These are phyloP conservation scores for Grallaria varia DNA, from an alignment of 2,113 vertebrate species.

Conservation along the genomic window DNA sequence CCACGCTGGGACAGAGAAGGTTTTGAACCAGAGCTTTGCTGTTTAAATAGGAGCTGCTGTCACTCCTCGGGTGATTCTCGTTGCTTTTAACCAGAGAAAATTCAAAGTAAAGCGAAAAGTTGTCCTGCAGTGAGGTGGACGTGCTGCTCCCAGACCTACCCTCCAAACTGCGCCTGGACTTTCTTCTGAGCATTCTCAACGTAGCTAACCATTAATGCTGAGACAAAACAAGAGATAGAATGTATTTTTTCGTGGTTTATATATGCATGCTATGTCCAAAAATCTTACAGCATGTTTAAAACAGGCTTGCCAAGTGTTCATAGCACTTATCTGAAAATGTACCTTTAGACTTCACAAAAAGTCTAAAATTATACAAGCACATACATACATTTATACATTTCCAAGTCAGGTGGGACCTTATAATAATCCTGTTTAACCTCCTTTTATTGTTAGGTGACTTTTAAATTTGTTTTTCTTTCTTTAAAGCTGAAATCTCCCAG, in stretches of 20 bases:
- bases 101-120: not conserved
- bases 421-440: constrained; percentile 4
- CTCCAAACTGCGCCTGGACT: not conserved
- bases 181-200: not conserved
- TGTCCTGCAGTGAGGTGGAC: fast-evolving
- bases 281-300: constrained; percentile 23
- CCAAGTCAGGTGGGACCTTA: constrained; percentile 40
- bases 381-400: not conserved
- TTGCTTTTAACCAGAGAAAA: not conserved
- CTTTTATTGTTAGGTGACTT: not conserved
- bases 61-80: not conserved
- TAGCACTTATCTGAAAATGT: constrained; percentile 21
- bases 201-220: not conserved
- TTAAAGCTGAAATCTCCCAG: not conserved
- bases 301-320: constrained; percentile 20
- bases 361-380: constrained; percentile 12
- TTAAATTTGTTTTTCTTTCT: constrained; percentile 25
- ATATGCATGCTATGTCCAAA: not conserved
- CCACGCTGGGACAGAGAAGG: not conserved
- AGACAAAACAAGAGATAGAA: constrained; percentile 50
- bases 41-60: not conserved
- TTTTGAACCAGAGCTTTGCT: constrained; percentile 5
- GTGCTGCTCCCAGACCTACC: not conserved
- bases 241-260: constrained; percentile 38
- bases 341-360: not conserved